Percentiles rank a stretch among this genome's conserved stretches.
Conservation (phyloP, 2,888 invertebrate species). For the Himalopsyche anomala region DNA sequence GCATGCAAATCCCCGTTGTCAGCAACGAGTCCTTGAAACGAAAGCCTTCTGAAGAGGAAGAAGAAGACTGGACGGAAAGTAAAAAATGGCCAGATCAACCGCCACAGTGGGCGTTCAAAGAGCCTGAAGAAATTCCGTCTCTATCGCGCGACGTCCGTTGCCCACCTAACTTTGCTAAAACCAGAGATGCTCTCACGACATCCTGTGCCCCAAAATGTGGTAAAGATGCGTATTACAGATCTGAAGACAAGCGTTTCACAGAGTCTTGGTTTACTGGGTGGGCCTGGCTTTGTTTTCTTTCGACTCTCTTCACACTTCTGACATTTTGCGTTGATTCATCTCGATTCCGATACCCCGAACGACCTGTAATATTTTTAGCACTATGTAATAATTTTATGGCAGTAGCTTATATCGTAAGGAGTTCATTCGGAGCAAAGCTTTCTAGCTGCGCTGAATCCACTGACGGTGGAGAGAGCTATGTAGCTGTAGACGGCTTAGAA, state of each 20-base stretch:
- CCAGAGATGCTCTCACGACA: slow-evolving; percentile 72
- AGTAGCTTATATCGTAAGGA: slow-evolving; percentile 83
- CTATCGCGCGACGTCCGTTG: slow-evolving; percentile 73
- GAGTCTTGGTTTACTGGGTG: slow-evolving; percentile 87
- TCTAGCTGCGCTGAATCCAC: slow-evolving; percentile 70
- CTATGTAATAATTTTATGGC: slow-evolving; percentile 91
- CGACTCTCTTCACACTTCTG: slow-evolving; percentile 88
- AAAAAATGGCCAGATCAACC: slow-evolving; percentile 54
- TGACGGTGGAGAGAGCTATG: slow-evolving; percentile 69
- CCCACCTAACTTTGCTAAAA: slow-evolving; percentile 78
- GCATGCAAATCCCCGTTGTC: slow-evolving; percentile 81
- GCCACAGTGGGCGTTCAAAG: slow-evolving; percentile 72
- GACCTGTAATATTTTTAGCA: slow-evolving; percentile 93
- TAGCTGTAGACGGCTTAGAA: slow-evolving; percentile 75
- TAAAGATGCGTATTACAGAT: slow-evolving; percentile 81
- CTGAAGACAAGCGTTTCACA: slow-evolving; percentile 82
- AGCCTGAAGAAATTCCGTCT: slow-evolving; percentile 68
- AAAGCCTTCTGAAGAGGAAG: slow-evolving; percentile 47
- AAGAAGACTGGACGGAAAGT: slow-evolving; percentile 53
- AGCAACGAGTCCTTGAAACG: slow-evolving; percentile 71
- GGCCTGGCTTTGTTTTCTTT: slow-evolving; percentile 86
- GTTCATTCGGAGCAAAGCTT: slow-evolving; percentile 74
- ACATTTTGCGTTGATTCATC: slow-evolving; percentile 94
- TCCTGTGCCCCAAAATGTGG: slow-evolving; percentile 80
- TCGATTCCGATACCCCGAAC: slow-evolving; percentile 94